A percentile compares a stretch with the other conserved stretches of the same genome.
These are phyloP conservation scores for Vesta saturnalis DNA, from an alignment of 2,888 invertebrate genomes.

Conservation along the genomic window DNA sequence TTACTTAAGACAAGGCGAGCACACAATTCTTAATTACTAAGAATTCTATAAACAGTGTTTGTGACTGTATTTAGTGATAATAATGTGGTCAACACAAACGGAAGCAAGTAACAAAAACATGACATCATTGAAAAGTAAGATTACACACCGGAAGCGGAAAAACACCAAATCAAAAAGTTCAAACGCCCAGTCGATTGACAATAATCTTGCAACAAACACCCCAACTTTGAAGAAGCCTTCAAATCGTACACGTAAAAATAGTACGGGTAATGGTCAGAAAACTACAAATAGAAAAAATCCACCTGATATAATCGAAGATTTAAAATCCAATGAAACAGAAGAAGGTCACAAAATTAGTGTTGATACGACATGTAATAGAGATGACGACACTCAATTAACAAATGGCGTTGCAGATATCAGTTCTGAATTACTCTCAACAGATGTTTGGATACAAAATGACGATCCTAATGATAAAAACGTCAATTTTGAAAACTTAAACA, in stretches of 20 bases:
- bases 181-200: conserved; percentile 39
- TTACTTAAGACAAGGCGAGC: not conserved
- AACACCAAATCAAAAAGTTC: conserved; percentile 50
- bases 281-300: conserved; percentile 11
- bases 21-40: conserved; percentile 25
- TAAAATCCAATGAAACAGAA: conserved; percentile 22
- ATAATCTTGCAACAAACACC: conserved; percentile 25
- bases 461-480: conserved; percentile 10
- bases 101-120: conserved; percentile 56
- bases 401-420: conserved; percentile 29
- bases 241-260: conserved; percentile 25
- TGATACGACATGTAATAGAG: conserved; percentile 21
- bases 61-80: conserved; percentile 39
- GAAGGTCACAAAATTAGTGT: conserved; percentile 20
- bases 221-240: conserved; percentile 26
- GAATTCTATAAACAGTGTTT: conserved; percentile 33
- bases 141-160: conserved; percentile 60
- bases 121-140: conserved; percentile 61
- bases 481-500: conserved; percentile 32
- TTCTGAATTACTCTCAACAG: conserved; percentile 22
- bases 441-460: conserved; percentile 22
- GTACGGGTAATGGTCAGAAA: conserved; percentile 23
- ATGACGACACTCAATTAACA: conserved; percentile 32
- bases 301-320: conserved; percentile 38
- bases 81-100: conserved; percentile 61